Base-by-base conservation (phyloP, 64 coral and sea anemone genomes). In the Montipora capricornis region DNA sequence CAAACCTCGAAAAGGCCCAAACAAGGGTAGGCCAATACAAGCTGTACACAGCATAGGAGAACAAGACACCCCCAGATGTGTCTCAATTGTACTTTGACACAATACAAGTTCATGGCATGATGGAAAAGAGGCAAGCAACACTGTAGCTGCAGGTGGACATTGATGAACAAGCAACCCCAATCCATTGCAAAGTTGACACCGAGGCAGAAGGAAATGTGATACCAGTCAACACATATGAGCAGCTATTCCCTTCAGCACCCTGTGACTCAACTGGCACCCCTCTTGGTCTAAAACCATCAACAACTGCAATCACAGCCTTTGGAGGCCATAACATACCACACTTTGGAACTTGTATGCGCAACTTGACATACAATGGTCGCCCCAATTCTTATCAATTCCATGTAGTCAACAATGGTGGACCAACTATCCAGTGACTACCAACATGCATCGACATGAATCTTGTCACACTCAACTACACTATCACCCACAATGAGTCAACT, bases 171-270 rank as follows among this genome's bases (percentile, higher is more conserved):
- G 69, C 77, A 77, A 70, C 47, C 74, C 53, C 44, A 73, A 77
- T 93, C 3, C 20, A 24, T n/a, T 91, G 92, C 73, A 94, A 97
- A 69, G 19, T 94, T 75, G 95, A 94, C 77, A 97, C 88, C 53
- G 82, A 83, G 53, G 83, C 91, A 5, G 91, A 91, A 24, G 91
- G 92, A 81, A 96, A 94, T 70, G 78, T 97, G 7, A 87, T 94
- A 51, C 51, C 88, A 47, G 9, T 93, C 1, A 78, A 37, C 51
- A 74, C 78, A 2, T 90, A 81, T 49, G 85, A 60, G 61, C 76
- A 20, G 19, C 13, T 90, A 9, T 91, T 60, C 60, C 91, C 95
- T n/a, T 44, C 78, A 44, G 50, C 91, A 46, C 45, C 75, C 44
- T 64, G 19, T 78, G 67, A 90, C 80, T 14, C 57, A 16, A 48